phyloP scores from a whole-genome alignment of 2,797 vertebrate species.

The Muscicapa comitata region DNA sequence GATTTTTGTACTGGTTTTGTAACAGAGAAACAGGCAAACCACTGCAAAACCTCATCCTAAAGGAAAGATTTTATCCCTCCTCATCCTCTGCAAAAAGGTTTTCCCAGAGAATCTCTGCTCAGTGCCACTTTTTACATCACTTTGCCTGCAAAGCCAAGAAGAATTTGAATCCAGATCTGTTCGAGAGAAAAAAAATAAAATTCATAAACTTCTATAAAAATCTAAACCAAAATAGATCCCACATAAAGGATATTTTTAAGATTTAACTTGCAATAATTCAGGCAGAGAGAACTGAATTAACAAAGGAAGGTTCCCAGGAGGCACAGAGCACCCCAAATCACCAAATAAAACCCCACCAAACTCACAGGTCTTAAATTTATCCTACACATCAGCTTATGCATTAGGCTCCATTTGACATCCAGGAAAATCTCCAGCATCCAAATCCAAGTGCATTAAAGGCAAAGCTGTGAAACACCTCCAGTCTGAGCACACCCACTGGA shows the following conservation, averaged over 20 bases:
- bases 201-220: conserved; percentile 3
- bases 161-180: background rate
- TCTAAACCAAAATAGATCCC: background rate
- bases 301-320: background rate
- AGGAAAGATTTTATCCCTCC: background rate
- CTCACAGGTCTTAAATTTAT: background rate
- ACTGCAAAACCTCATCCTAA: background rate
- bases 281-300: background rate
- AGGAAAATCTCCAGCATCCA: background rate
- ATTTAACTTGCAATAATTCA: background rate
- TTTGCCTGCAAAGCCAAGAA: conserved; percentile 4
- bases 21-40: background rate
- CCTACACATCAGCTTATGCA: background rate
- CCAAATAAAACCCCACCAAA: background rate
- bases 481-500: conserved; percentile 23
- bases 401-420: background rate
- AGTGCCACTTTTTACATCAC: background rate
- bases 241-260: background rate
- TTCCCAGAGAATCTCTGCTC: background rate
- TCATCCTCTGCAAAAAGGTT: background rate
- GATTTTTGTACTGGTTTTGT: background rate
- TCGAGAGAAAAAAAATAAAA: background rate
- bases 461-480: conserved; percentile 58
- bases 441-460: background rate
- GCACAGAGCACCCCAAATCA: background rate